Evolutionary conservation across 1,140 invertebrate genomes (phyloP), one percentile per base, ranked within the genome.

Genomic region (Drosophila grimshawi): DNA sequence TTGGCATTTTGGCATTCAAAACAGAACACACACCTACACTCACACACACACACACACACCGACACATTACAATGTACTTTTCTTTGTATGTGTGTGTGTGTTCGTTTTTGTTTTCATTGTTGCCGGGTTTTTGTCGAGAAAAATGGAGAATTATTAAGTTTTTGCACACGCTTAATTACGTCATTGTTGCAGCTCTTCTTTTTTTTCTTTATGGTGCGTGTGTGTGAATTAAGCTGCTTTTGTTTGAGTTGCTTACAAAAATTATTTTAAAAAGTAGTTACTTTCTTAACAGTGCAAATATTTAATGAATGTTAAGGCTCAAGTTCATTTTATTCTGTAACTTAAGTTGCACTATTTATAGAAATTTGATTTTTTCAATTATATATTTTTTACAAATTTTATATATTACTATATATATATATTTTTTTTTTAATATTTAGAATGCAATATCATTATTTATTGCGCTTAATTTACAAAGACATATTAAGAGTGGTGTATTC

Each of bases 161-260:
- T 19, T 86, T 61, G 61, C 64, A 72, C 73, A 88, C 80, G 83
- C 68, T 69, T 35, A 73, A 88, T 88, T 79, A 86, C 80, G 72
- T 86, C 80, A 86, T 88, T 59, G 56, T 76, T 70, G 64, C 71
- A 37, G 27, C 7, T 30, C 39, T 11, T 53, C 33, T 33, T 39
- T 27, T 27, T 41, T 33, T 43, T 43, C 30, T 30, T 46, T 65
- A 45, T 52, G 7, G 37, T 52, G 41, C 37, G 52, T 45, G 39
- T 63, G 61, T 35, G 30, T 45, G 19, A 77, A 79, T 72, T 78
- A 63, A 69, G 65, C 68, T 64, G 37, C 46, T 46, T 35, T 48
- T 62, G 32, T 55, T 56, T 10, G 33, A 19, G 19, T 52, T 80
- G 48, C 49, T 3, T 27, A 1, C 19, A 4, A 55, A 49, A 33